A percentile compares a stretch with the other conserved stretches of the same genome.
These are phyloP conservation scores for Dysmachus trigonus DNA, from an alignment of 2,888 invertebrate genomes.

Conservation along the genomic window DNA sequence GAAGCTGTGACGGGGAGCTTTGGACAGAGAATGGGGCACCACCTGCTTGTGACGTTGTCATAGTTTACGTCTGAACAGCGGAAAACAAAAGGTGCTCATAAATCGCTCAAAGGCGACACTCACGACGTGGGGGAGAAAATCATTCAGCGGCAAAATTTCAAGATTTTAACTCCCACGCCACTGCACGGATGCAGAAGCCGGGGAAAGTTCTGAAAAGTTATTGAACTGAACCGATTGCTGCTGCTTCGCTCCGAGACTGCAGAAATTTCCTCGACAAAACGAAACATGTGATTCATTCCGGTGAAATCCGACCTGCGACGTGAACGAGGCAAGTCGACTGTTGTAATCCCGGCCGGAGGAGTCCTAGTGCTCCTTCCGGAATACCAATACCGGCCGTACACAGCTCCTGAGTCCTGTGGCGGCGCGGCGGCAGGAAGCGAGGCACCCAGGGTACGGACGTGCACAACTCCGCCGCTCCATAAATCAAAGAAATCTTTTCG, in stretches of 20 bases:
- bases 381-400: constrained; percentile 19
- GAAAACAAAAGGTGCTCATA: constrained; percentile 10
- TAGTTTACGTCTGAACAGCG: background rate
- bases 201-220: constrained; percentile 20
- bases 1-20: background rate
- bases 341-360: constrained; percentile 5
- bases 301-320: background rate
- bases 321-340: background rate
- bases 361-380: constrained; percentile 11
- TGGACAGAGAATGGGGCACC: background rate
- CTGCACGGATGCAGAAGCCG: background rate
- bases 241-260: background rate
- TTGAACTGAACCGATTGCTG: background rate
- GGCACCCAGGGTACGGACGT: background rate
- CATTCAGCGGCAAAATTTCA: constrained; percentile 10
- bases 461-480: background rate
- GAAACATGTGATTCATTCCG: background rate
- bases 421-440: background rate
- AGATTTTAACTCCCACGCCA: background rate
- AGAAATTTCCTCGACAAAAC: background rate
- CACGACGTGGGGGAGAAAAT: constrained; percentile 2
- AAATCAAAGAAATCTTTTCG: constrained; percentile 43
- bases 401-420: too few relatives aligned
- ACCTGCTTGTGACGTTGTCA: constrained; percentile 4
- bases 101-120: constrained; percentile 14